These are phyloP conservation scores for Callimico goeldii DNA, from an alignment of 2,797 vertebrate species.

Conservation along the genomic window DNA sequence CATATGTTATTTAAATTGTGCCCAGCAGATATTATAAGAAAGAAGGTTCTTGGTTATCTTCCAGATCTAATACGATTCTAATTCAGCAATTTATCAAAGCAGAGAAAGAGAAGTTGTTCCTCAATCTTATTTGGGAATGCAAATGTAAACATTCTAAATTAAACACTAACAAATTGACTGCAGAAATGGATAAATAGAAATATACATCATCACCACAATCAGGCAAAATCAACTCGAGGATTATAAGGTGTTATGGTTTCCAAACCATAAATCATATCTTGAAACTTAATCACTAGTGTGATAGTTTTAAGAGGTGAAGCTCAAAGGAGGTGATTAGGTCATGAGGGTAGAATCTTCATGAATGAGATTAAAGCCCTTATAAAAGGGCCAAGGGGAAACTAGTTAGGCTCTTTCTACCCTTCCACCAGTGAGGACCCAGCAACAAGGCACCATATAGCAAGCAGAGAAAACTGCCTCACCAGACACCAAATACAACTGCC, in stretches of 20 bases:
- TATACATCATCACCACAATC: not conserved
- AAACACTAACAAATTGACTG: not conserved
- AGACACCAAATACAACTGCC: not conserved
- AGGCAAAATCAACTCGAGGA: not conserved
- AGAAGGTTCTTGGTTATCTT: not conserved
- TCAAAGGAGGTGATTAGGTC: not conserved
- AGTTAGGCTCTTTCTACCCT: not conserved
- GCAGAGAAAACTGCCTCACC: not conserved
- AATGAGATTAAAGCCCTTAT: not conserved
- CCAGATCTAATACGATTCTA: not conserved
- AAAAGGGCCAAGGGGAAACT: not conserved
- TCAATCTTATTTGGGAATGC: not conserved
- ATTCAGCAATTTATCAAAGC: not conserved
- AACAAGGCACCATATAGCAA: not conserved
- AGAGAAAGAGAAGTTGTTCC: not conserved
- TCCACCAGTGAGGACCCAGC: not conserved
- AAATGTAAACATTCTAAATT: not conserved
- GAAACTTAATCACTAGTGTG: not conserved
- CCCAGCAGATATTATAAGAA: not conserved
- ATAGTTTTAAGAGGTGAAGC: not conserved
- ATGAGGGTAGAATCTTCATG: not conserved
- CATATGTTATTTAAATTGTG: not conserved
- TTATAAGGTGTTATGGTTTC: not conserved
- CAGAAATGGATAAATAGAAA: not conserved
- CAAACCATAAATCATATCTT: not conserved